These are phyloP conservation scores for Acrobasis suavella DNA, from an alignment of 2,888 invertebrate genomes.

Conservation along the genomic window DNA sequence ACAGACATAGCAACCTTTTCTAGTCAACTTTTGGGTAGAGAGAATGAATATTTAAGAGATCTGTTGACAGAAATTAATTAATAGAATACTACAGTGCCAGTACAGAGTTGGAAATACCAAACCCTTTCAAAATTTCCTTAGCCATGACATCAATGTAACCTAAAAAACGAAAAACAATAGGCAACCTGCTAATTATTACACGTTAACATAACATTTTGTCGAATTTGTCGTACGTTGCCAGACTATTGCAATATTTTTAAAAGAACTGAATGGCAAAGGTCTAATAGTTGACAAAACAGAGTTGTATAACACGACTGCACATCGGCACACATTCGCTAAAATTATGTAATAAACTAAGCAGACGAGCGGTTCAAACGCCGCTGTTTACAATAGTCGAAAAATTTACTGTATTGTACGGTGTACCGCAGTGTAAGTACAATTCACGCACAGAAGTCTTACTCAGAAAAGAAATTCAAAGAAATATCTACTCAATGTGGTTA, in stretches of 20 bases:
- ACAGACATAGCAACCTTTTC: no score
- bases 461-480: no score
- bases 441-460: no score
- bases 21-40: no score
- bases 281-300: not conserved
- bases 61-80: no score
- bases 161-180: not conserved
- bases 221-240: not conserved
- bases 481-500: no score
- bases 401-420: no score
- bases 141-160: not conserved
- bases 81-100: no score
- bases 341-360: conserved; percentile 23
- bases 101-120: not conserved
- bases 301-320: not conserved
- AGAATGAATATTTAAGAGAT: no score
- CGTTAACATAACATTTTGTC: not conserved
- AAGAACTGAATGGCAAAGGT: not conserved
- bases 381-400: not conserved
- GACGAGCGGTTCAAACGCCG: conserved; percentile 25
- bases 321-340: conserved; percentile 22
- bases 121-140: not conserved
- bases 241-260: not conserved
- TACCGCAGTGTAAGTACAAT: no score
- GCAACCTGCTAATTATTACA: not conserved